Conservation (phyloP, 2,888 invertebrate species). For the Diaprepes abbreviatus region DNA sequence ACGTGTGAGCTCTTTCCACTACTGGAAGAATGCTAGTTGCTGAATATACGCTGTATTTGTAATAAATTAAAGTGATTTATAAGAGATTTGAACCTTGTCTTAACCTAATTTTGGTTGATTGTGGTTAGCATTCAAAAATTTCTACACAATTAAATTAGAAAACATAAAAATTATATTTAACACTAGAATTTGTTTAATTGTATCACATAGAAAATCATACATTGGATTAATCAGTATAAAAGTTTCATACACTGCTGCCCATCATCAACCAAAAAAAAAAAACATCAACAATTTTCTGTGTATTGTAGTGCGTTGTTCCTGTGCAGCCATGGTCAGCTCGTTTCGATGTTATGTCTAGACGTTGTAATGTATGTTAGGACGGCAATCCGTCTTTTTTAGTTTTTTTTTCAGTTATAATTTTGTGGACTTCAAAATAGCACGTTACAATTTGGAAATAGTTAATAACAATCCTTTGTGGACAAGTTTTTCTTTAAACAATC, state of each 20-base stretch:
- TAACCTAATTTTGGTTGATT: slow-evolving; percentile 4
- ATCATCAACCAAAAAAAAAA: slow-evolving; percentile 6
- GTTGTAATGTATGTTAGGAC: slow-evolving; percentile 58
- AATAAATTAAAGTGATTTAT: not conserved
- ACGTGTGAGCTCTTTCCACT: no score
- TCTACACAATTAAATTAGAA: no score
- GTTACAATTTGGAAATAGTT: not conserved
- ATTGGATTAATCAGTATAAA: no score
- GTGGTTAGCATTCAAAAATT: not conserved
- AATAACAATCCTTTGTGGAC: not conserved
- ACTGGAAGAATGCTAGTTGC: no score
- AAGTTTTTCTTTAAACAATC: no score
- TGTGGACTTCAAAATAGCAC: slow-evolving; percentile 26
- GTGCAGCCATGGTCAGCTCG: slow-evolving; percentile 67
- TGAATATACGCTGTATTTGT: not conserved
- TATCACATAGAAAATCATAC: no score
- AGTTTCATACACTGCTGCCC: no score
- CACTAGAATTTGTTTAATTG: no score
- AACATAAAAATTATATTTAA: no score
- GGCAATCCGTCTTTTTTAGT: slow-evolving; percentile 37
- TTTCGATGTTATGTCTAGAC: slow-evolving; percentile 68
- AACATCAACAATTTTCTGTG: slow-evolving; percentile 49
- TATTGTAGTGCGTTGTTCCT: slow-evolving; percentile 68
- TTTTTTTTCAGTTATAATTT: slow-evolving; percentile 32
- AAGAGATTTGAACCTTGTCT: not conserved